phyloP scores from a whole-genome alignment of 2,113 vertebrate genomes.

The Myotis brandtii region DNA sequence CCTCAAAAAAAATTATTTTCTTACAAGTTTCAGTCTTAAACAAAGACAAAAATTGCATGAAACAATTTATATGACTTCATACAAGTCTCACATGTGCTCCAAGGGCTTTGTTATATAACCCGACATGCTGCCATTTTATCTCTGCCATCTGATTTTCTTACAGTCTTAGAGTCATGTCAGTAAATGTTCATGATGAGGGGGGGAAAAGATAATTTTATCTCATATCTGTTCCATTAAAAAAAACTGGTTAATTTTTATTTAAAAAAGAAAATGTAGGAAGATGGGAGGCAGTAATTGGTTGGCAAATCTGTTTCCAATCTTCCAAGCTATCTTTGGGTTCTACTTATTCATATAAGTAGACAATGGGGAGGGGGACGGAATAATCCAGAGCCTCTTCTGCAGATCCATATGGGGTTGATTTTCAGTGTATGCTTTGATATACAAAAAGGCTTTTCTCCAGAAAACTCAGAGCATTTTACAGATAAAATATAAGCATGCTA shows the following conservation, averaged over 20 bases:
- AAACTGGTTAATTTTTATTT: neutral
- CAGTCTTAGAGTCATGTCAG: neutral
- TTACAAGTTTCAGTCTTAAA: constrained; percentile 42
- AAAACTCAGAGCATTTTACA: constrained; percentile 50
- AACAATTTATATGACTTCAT: neutral
- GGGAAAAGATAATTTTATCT: constrained; percentile 3
- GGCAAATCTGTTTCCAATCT: neutral
- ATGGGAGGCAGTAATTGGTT: neutral
- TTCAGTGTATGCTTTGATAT: neutral
- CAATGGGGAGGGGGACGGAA: neutral
- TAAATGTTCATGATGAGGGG: constrained; percentile 38
- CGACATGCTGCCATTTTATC: neutral
- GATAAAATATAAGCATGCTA: neutral
- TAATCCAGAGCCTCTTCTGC: neutral
- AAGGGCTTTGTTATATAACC: neutral
- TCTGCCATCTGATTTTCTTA: neutral
- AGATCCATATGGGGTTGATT: neutral
- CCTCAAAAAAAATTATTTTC: neutral
- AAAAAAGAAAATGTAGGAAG: neutral
- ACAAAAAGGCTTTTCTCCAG: neutral
- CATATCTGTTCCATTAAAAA: neutral
- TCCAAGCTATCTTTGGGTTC: constrained; percentile 12
- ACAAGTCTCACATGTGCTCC: neutral
- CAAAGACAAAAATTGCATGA: constrained; percentile 15
- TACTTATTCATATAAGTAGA: neutral